Percentiles rank a stretch among this genome's conserved stretches.
phyloP scores from a whole-genome alignment of 2,113 vertebrate genomes.

The Ptyas mucosa region DNA sequence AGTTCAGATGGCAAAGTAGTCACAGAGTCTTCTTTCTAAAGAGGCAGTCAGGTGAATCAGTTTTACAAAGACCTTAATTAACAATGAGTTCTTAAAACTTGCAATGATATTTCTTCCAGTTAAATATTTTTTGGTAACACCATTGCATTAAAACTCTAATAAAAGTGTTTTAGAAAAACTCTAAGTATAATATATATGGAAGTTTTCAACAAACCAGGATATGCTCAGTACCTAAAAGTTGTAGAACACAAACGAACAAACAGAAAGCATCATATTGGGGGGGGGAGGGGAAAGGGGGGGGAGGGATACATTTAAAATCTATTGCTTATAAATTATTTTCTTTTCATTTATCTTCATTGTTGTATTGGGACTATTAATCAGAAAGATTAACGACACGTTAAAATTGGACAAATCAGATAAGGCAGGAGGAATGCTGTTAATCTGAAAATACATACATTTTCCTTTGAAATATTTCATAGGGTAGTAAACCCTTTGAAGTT shows the following conservation, averaged over 20 bases:
- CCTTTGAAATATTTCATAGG: background rate
- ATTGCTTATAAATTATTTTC: background rate
- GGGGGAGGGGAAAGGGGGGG: background rate
- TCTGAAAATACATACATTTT: background rate
- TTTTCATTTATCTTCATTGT: background rate
- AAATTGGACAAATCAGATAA: background rate
- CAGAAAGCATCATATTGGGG: background rate
- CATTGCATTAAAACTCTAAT: conserved; percentile 20
- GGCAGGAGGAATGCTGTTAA: background rate
- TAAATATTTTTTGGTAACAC: conserved; percentile 41
- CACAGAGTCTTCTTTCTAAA: background rate
- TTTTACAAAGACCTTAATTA: background rate
- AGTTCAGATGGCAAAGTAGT: background rate
- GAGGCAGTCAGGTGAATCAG: background rate
- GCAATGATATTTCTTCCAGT: background rate
- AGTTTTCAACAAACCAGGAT: background rate
- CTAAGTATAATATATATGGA: background rate
- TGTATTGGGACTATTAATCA: background rate
- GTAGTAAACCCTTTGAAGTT: background rate
- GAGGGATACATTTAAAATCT: background rate
- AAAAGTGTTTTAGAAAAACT: background rate
- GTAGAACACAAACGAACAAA: background rate
- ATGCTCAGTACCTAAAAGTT: background rate
- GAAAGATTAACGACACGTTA: background rate
- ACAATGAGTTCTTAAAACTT: background rate